Evolutionary conservation across 2,797 vertebrate genomes (phyloP), one percentile per base, ranked within the genome.

Genomic region (Falco naumanni): DNA sequence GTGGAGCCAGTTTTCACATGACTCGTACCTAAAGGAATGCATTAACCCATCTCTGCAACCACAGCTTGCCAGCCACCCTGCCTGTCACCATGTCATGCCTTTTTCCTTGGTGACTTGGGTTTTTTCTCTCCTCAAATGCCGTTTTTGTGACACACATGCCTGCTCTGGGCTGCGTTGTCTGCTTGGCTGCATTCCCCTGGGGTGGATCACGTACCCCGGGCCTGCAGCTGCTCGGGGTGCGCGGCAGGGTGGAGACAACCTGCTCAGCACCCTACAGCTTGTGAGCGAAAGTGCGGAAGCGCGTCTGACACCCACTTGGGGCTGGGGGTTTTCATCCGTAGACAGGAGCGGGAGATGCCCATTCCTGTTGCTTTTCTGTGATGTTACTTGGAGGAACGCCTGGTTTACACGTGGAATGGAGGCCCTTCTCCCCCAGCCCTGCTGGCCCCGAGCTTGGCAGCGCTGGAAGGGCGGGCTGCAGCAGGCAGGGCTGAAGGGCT

Each of bases 51-150:
- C 54, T 37, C 33, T 2, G 21, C 43, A 21, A 2, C 57, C 69
- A 4, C 6, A 19, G 68, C 61, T 76, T 0, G 0, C 45, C 0
- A 3, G 2, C 53, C 2, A 0, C 14, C 34, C 68, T 3, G 17
- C 5, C 1, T 16, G 56, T 53, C 21, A 6, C 87, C 0, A 0
- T 11, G 37, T 83, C 92, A 29, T 84, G 25, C 71, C 81, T 94
- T 34, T 72, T 69, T 76, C 74, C n/a, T 87, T 59, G 0, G 0
- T 50, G 63, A 39, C 37, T 88, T 86, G 64, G 76, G 65, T 75
- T 33, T 75, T 70, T 78, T 47, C 22, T 83, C 15, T 74, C 81
- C 15, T 74, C 81, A 66, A 8, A 54, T 1, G 11, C 50, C 14
- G 50, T 70, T 79, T 56, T 4, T 2, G 90, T 69, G 92, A 56